Evolutionary conservation across 2,888 invertebrate genomes (phyloP).

Genomic region (Trichogramma dendrolimi): DNA sequence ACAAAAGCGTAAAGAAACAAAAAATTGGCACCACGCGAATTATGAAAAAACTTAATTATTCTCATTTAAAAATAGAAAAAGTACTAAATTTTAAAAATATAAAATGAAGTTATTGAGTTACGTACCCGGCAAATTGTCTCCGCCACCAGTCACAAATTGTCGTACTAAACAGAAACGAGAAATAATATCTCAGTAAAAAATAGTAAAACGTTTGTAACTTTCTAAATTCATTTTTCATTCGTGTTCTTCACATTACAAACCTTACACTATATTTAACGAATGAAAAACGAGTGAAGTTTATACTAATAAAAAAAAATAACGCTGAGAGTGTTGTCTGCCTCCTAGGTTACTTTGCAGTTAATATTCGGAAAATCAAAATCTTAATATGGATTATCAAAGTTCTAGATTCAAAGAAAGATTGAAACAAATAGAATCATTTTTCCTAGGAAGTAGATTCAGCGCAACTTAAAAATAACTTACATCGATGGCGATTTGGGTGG

Average conservation of each 20-base stretch:
- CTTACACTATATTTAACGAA: slow-evolving; percentile 22
- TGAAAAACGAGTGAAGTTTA: too few relatives aligned
- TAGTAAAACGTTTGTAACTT: slow-evolving; percentile 35
- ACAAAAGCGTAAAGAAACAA: slow-evolving; percentile 31
- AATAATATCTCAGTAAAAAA: slow-evolving; percentile 50
- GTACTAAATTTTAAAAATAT: slow-evolving; percentile 1
- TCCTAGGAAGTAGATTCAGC: slow-evolving; percentile 24
- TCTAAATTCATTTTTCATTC: slow-evolving; percentile 18
- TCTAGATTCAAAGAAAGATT: background rate
- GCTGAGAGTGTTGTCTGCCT: slow-evolving; percentile 1
- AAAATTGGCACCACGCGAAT: slow-evolving; percentile 24
- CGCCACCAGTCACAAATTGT: slow-evolving; percentile 55
- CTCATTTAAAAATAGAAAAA: slow-evolving; percentile 5
- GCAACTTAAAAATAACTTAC: slow-evolving; percentile 30
- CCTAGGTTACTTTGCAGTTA: background rate
- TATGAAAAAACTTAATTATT: slow-evolving; percentile 7
- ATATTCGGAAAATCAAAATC: slow-evolving; percentile 1
- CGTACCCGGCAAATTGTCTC: slow-evolving; percentile 57
- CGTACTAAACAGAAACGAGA: slow-evolving; percentile 55
- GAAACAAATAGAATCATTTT: slow-evolving; percentile 10
- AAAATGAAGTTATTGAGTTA: slow-evolving; percentile 45
- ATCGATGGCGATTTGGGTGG: slow-evolving; percentile 23
- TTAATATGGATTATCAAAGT: background rate
- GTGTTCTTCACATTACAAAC: slow-evolving; percentile 39
- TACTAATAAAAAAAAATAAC: slow-evolving; percentile 4